These are phyloP conservation scores for Synodontis membranacea DNA, from an alignment of 2,113 vertebrate species.

Conservation along the genomic window DNA sequence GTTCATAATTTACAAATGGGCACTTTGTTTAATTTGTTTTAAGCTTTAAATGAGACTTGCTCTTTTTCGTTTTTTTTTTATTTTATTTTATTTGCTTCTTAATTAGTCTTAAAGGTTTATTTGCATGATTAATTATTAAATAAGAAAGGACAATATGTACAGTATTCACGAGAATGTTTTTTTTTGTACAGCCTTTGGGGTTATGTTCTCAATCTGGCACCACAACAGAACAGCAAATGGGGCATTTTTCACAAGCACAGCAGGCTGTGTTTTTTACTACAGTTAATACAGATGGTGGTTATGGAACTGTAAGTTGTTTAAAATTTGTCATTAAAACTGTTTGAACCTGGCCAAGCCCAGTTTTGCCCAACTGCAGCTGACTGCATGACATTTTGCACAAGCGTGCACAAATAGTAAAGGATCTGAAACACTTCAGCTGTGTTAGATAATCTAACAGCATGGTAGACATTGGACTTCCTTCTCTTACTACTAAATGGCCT, in stretches of 20 bases:
- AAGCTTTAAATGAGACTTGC: background rate
- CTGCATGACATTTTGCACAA: background rate
- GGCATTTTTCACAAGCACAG: background rate
- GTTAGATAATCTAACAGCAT: background rate
- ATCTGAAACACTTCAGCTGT: background rate
- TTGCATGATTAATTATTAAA: slow-evolving; percentile 26
- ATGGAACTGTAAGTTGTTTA: background rate
- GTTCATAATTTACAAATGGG: background rate
- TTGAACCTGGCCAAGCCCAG: background rate
- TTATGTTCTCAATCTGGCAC: background rate
- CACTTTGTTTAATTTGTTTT: slow-evolving; percentile 1
- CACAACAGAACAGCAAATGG: background rate
- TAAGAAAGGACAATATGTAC: background rate
- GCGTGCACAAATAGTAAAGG: background rate
- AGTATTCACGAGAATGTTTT: slow-evolving; percentile 14
- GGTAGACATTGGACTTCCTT: background rate
- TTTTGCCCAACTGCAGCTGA: background rate
- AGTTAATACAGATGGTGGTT: no score
- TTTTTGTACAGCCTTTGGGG: background rate
- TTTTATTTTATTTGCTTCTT: slow-evolving; percentile 19
- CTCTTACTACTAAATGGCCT: background rate
- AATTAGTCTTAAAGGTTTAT: background rate
- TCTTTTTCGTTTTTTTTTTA: slow-evolving; percentile 27
- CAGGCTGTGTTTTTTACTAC: background rate
- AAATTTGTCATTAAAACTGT: background rate